phyloP scores from a whole-genome alignment of 2,888 invertebrate species.

The Hydroisotoma schaefferi region DNA sequence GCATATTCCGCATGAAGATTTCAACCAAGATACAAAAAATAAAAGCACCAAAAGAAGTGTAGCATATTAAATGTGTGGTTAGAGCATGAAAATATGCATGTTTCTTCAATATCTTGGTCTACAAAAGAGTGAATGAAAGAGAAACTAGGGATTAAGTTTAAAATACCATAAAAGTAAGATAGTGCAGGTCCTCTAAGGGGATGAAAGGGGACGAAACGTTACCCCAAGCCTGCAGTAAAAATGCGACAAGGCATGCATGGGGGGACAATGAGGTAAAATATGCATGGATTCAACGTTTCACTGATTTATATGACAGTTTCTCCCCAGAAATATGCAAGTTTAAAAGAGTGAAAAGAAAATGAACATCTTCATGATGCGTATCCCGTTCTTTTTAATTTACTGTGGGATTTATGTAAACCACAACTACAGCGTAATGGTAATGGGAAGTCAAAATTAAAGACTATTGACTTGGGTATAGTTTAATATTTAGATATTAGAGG shows the following conservation, averaged over 20 bases:
- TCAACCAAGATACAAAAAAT: constrained; percentile 12
- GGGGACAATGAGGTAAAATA: constrained; percentile 33
- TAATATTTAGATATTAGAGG: no score
- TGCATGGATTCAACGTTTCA: constrained; percentile 33
- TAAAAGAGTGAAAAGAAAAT: constrained; percentile 43
- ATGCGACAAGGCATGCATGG: constrained; percentile 16
- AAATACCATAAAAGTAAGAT: no score
- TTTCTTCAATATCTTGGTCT: no score
- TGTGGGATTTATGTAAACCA: constrained; percentile 3
- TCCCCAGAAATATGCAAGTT: constrained; percentile 35
- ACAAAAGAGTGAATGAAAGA: no score
- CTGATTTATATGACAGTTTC: constrained; percentile 41
- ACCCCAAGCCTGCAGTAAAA: not conserved
- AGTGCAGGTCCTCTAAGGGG: no score
- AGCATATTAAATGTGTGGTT: not conserved
- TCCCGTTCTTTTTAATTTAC: constrained; percentile 16
- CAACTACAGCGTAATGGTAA: no score
- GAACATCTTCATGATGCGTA: constrained; percentile 42
- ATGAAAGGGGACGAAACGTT: constrained; percentile 9
- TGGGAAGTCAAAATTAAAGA: no score
- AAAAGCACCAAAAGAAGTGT: not conserved
- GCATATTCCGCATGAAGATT: constrained; percentile 37
- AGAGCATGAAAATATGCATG: not conserved
- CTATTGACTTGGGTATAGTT: no score
- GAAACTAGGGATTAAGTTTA: no score